A percentile compares a stretch with the other conserved stretches of the same genome.
These are phyloP conservation scores for Saccostrea cuccullata DNA, from an alignment of 1,140 invertebrate genomes.

Conservation along the genomic window DNA sequence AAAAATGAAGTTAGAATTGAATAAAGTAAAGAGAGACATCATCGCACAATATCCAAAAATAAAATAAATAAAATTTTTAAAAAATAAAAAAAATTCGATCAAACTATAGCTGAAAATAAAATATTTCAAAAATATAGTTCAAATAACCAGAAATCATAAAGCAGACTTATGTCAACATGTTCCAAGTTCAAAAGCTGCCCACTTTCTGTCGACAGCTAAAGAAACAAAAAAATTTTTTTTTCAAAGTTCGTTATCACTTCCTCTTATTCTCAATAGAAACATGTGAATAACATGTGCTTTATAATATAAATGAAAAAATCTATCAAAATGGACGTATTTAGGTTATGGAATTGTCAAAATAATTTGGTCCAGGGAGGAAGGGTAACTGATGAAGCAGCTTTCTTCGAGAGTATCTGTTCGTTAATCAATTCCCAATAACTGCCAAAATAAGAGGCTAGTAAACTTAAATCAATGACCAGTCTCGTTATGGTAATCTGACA, in stretches of 20 bases:
- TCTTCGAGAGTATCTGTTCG: conserved; percentile 32
- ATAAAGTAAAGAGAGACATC: too few relatives aligned
- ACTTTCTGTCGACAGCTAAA: neutral
- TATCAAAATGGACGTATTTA: conserved; percentile 8
- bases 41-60: too few relatives aligned
- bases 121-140: neutral
- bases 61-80: neutral
- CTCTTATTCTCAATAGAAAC: neutral
- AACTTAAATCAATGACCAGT: conserved; percentile 46
- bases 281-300: neutral
- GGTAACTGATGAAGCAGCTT: conserved; percentile 19
- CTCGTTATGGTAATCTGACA: conserved; percentile 42
- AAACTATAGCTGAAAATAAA: neutral
- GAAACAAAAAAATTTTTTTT: neutral
- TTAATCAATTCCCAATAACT: conserved; percentile 43
- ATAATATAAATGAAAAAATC: conserved; percentile 9
- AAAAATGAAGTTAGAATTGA: neutral
- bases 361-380: neutral
- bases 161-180: neutral
- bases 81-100: neutral
- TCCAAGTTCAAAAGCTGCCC: neutral
- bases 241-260: neutral
- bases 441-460: conserved; percentile 24
- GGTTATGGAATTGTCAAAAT: conserved; percentile 22
- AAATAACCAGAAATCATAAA: neutral